These are phyloP conservation scores for Lasius platythorax DNA, from an alignment of 2,888 invertebrate genomes.

Conservation along the genomic window DNA sequence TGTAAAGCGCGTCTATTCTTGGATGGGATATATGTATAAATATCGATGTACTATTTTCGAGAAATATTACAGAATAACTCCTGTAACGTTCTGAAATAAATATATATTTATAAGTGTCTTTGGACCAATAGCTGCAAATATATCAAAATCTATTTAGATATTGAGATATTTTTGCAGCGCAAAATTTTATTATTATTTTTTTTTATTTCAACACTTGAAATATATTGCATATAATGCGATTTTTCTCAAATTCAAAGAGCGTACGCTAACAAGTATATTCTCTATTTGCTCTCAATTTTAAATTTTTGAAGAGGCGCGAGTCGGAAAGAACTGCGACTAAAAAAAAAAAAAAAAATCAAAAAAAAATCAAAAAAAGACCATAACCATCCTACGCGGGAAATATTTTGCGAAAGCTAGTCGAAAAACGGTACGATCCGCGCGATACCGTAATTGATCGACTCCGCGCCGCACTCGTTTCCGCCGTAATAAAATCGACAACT, in stretches of 20 bases:
- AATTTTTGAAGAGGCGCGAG: not conserved
- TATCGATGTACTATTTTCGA: not conserved
- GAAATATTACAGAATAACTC: not conserved
- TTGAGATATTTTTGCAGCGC: not conserved
- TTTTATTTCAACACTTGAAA: not conserved
- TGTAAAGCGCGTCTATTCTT: not conserved
- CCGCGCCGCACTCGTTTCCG: conserved; percentile 30
- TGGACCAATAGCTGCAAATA: not conserved
- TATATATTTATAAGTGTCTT: not conserved
- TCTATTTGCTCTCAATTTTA: not conserved
- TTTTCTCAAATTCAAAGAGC: not conserved
- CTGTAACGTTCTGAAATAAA: not conserved
- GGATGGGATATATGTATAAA: not conserved
- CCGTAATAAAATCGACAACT: conserved; percentile 51
- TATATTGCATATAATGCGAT: not conserved
- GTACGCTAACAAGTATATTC: not conserved
- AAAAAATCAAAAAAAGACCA: not conserved
- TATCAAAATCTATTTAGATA: not conserved
- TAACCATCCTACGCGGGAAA: conserved; percentile 24
- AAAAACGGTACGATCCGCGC: conserved; percentile 17
- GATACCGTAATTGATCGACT: conserved; percentile 48
- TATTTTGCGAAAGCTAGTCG: conserved; percentile 27
- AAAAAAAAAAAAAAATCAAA: not conserved
- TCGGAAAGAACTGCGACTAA: not conserved
- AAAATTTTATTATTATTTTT: not conserved